Evolutionary conservation across 2,113 vertebrate genomes (phyloP), one percentile per base, ranked within the genome.

Genomic region (Tenebrosternarchus preto): DNA sequence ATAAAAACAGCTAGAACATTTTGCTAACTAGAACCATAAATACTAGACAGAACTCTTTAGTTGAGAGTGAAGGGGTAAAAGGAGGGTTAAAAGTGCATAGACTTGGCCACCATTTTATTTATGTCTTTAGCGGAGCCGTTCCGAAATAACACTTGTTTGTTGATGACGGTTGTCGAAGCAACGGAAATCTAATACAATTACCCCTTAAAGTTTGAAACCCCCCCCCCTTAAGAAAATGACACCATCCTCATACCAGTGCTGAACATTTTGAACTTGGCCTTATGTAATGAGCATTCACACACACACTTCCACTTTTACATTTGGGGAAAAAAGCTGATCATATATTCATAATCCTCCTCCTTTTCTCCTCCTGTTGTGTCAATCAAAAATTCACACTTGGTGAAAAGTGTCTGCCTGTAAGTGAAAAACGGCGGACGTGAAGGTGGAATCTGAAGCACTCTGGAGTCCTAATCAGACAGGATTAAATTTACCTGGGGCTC

Each of bases 141-240:
- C 73, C 36, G 56, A 86, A 83, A 85, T 87, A 85, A 80, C 25
- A 33, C 50, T 55, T 80, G 80, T 83, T 86, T 87, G 82, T 89
- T 88, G 83, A 76, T 73, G 57, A 59, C 15, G 24, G 85, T 87
- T 82, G 86, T 55, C 60, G 80, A 22, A 27, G 83, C 72, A 80
- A 86, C 78, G 60, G 87, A 86, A 82, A 86, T 70, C 39, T 81
- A 83, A 84, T 86, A 86, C 64, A 64, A 36, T 5, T 59, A 53
- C 39, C 66, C 19, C 66, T 82, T 22, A 63, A 46, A 57, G 39
- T 70, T 61, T 68, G 9, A 11, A 9, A 7, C 43, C 9, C 12
- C 43, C 73, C 39, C 43, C 56, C 22, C 1, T 43, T 29, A 84
- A 76, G 83, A 84, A 82, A 86, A 80, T 69, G 76, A 82, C 39